Percentiles rank a stretch among this genome's conserved stretches.
Evolutionary conservation across 2,888 invertebrate species (phyloP).

Genomic region (Eudemis profundana): DNA sequence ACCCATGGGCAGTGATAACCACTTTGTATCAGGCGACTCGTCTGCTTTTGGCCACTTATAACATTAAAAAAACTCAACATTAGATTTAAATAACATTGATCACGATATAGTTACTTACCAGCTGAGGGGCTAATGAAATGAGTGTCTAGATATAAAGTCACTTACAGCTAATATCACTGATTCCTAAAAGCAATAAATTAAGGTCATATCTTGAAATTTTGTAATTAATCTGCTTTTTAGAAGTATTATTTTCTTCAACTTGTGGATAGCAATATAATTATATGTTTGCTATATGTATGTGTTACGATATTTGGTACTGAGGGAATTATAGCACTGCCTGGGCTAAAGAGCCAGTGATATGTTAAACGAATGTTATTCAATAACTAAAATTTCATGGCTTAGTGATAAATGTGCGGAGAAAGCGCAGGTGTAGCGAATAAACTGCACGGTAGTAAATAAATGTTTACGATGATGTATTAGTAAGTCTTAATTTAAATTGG

Average conservation of each 20-base stretch:
- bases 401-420: neutral
- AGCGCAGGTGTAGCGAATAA: neutral
- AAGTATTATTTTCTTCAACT: slow-evolving; percentile 10
- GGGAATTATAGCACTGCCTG: slow-evolving; percentile 59
- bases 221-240: slow-evolving; percentile 13
- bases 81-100: too few species aligned
- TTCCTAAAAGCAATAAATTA: slow-evolving; percentile 31
- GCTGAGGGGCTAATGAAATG: too few species aligned
- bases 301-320: slow-evolving; percentile 48
- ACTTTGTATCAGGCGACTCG: too few species aligned
- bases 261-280: slow-evolving; percentile 23
- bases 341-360: slow-evolving; percentile 65
- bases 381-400: slow-evolving; percentile 16
- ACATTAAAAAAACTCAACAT: too few species aligned
- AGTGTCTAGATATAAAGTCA: slow-evolving; percentile 23
- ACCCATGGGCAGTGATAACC: too few species aligned
- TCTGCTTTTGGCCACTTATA: too few species aligned
- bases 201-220: slow-evolving; percentile 8
- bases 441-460: slow-evolving; percentile 7
- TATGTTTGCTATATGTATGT: slow-evolving; percentile 25
- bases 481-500: slow-evolving; percentile 52
- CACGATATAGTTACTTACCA: too few species aligned
- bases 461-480: slow-evolving; percentile 19
- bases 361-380: slow-evolving; percentile 26
- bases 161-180: slow-evolving; percentile 5